A percentile compares a stretch with the other conserved stretches of the same genome.
phyloP scores from a whole-genome alignment of 2,888 invertebrate species.

The Colletes collaris region DNA sequence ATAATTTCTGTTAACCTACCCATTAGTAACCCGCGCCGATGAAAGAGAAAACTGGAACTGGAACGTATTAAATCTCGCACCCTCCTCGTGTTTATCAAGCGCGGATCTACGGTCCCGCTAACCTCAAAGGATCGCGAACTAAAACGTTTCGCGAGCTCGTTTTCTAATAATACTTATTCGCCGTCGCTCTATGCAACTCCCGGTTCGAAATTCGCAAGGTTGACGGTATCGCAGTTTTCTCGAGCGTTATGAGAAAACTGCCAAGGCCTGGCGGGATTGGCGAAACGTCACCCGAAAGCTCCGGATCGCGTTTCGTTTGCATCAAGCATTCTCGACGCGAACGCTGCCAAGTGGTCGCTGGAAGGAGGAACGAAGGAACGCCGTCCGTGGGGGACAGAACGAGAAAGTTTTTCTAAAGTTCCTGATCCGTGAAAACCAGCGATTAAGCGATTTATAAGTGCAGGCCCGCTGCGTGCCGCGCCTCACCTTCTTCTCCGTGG shows the following conservation, averaged over 20 bases:
- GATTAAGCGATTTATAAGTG: constrained; percentile 79
- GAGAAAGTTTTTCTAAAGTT: constrained; percentile 72
- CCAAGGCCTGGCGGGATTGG: constrained; percentile 22
- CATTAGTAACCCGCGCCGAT: no score
- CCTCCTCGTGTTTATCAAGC: no score
- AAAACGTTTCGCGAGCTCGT: no score
- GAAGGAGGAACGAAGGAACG: constrained; percentile 20
- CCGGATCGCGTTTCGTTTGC: constrained; percentile 65
- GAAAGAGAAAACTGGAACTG: no score
- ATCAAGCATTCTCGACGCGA: constrained; percentile 72
- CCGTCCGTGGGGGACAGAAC: constrained; percentile 2
- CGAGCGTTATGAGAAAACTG: constrained; percentile 52
- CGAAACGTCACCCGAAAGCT: constrained; percentile 44
- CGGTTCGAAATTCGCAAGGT: constrained; percentile 18
- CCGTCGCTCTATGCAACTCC: background rate
- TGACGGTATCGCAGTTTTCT: constrained; percentile 40
- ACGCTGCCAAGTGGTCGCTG: constrained; percentile 36
- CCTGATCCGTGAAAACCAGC: constrained; percentile 78
- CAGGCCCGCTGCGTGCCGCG: constrained; percentile 41
- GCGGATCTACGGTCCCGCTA: no score
- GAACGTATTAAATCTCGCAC: no score
- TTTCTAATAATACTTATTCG: background rate
- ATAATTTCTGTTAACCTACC: no score
- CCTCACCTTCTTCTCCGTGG: constrained; percentile 1
- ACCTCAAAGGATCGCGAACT: no score